Evolutionary conservation across 1,140 invertebrate species (phyloP).

Genomic region (Aphis gossypii): DNA sequence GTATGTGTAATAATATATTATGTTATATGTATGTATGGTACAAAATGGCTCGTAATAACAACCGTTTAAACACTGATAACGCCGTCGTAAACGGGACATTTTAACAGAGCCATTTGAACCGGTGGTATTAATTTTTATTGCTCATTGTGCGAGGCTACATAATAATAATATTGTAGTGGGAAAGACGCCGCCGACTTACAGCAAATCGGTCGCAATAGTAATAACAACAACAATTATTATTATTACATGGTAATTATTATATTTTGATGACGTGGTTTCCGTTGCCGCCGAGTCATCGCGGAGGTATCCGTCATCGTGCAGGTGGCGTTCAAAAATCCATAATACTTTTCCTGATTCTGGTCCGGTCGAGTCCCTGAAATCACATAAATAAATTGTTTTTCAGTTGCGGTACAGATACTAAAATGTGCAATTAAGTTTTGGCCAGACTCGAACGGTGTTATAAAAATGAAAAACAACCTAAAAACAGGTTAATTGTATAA

Average conservation of each 20-base stretch:
- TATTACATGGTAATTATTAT: background rate
- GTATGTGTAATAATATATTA: background rate
- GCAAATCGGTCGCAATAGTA: background rate
- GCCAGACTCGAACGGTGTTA: background rate
- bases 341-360: background rate
- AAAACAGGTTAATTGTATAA: background rate
- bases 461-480: too few relatives aligned
- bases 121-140: conserved; percentile 18
- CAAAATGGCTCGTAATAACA: conserved; percentile 16
- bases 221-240: background rate
- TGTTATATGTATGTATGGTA: background rate
- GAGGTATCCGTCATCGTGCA: background rate
- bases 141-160: conserved; percentile 16
- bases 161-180: background rate
- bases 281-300: background rate
- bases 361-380: background rate
- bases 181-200: background rate
- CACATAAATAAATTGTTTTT: background rate
- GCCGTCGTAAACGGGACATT: conserved; percentile 32
- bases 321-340: background rate
- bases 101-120: background rate
- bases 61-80: conserved; percentile 39
- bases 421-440: background rate
- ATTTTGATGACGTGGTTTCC: background rate
- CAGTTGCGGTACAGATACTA: background rate